These are phyloP conservation scores for Aphelocoma coerulescens DNA, from an alignment of 2,113 vertebrate species.

Conservation along the genomic window DNA sequence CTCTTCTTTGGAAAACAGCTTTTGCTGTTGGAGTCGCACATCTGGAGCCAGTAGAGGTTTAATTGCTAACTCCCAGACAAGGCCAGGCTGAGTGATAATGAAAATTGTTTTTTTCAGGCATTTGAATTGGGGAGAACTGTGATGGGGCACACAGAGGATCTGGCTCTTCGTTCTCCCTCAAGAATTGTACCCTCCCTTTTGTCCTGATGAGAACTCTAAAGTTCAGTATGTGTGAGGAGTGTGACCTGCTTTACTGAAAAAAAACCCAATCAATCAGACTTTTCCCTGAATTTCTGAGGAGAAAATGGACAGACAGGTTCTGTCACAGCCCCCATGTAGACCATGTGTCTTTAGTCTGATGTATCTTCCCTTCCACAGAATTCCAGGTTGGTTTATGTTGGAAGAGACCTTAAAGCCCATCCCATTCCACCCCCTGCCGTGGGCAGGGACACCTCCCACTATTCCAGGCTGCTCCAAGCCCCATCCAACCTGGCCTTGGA, in stretches of 20 bases:
- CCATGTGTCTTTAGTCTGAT: background rate
- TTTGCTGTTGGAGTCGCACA: background rate
- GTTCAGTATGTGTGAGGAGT: background rate
- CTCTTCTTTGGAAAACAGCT: background rate
- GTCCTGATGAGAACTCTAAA: background rate
- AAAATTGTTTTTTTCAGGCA: background rate
- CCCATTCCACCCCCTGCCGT: background rate
- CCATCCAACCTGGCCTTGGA: rapidly evolving
- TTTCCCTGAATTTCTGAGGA: background rate
- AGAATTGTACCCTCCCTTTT: background rate
- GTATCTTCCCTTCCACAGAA: background rate
- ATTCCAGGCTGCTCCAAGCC: rapidly evolving
- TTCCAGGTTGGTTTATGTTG: background rate
- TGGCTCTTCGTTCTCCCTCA: background rate
- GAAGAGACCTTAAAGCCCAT: background rate
- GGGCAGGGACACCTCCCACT: background rate
- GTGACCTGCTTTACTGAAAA: background rate
- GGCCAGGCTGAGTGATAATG: background rate
- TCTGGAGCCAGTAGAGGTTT: background rate
- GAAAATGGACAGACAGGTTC: background rate
- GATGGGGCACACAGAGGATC: background rate
- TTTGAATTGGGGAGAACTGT: background rate
- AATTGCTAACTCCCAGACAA: background rate
- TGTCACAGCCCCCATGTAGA: background rate
- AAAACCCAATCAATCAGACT: rapidly evolving